Evolutionary conservation across 2,797 vertebrate species (phyloP), one percentile per base, ranked within the genome.

Genomic region (Gallinago solitaria): DNA sequence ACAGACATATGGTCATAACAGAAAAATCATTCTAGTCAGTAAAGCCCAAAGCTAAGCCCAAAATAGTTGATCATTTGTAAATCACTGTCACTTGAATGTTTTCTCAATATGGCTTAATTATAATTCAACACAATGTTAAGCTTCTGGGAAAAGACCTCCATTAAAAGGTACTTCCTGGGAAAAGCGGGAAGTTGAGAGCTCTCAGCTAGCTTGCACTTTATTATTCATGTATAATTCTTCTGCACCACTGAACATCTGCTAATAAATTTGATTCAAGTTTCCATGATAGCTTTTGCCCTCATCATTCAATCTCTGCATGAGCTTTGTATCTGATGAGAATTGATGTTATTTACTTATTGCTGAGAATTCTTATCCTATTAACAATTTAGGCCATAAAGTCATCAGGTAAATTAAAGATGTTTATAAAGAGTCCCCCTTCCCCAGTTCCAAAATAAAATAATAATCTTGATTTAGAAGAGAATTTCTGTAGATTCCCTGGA

Each of bases 101-200:
- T 97, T 96, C 95, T 97, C 95, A 96, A 81, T 94, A 96, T 59
- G 95, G 54, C 74, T 97, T 98, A 97, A 98, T 98, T 97, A 97
- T 64, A 84, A 97, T 96, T 97, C 92, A 91, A 68, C 50, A 91
- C 63, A 90, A 57, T 89, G 59, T 93, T 94, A 90, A 97, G 81
- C 88, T 94, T 95, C 83, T 96, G 94, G 90, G 93, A 87, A 73
- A 95, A 92, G 79, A 77, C 75, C 60, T 96, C 81, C 76, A 91
- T 96, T 94, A 95, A 83, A 94, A 90, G 80, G 39, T 73, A 95
- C 88, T 97, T 98, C 95, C 95, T 95, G 70, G 75, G 84, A 96
- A 95, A 97, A 95, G 90, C 0, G 19, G 77, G 80, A 96, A 96
- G 96, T 85, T 21, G 25, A 96, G 86, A 96, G 78, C 91, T 97